A percentile compares a stretch with the other conserved stretches of the same genome.
Conservation (phyloP, 2,888 invertebrate species). For the Rhabditoides inermis region DNA sequence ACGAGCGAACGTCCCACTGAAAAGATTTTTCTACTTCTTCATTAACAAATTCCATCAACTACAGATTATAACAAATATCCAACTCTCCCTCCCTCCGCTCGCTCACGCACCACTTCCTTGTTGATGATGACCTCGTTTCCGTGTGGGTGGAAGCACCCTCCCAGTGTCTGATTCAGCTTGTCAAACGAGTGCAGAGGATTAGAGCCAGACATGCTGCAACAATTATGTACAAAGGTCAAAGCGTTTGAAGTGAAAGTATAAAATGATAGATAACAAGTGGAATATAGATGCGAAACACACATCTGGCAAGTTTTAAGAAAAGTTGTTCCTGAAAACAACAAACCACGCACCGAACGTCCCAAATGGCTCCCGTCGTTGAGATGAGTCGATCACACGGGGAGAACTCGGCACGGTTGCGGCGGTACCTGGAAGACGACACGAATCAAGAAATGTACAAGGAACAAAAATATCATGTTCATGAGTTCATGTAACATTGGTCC, state of each 20-base stretch:
- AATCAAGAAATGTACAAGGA: too few species aligned
- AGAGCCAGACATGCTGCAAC: too few species aligned
- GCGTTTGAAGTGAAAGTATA: too few species aligned
- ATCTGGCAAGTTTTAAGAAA: too few species aligned
- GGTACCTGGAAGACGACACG: constrained; percentile 63
- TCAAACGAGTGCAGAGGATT: constrained; percentile 91
- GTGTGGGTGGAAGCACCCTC: constrained; percentile 43
- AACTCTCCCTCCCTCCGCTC: not conserved
- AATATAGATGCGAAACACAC: too few species aligned
- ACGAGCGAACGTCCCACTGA: constrained; percentile 89
- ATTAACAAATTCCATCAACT: not conserved
- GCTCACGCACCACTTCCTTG: constrained; percentile 68
- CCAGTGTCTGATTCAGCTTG: constrained; percentile 67
- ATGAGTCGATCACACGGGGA: constrained; percentile 19
- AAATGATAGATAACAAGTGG: too few species aligned
- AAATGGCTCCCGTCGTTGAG: constrained; percentile 19
- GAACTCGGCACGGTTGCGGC: constrained; percentile 17
- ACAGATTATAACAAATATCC: not conserved
- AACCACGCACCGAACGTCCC: constrained; percentile 14
- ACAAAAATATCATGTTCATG: too few species aligned
- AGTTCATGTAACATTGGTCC: too few species aligned
- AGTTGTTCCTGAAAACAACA: not conserved
- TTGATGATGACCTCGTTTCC: constrained; percentile 72
- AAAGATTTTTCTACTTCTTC: not conserved
- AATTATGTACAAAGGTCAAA: too few species aligned